These are phyloP conservation scores for Unio pictorum DNA, from an alignment of 2,888 invertebrate genomes.

Conservation along the genomic window DNA sequence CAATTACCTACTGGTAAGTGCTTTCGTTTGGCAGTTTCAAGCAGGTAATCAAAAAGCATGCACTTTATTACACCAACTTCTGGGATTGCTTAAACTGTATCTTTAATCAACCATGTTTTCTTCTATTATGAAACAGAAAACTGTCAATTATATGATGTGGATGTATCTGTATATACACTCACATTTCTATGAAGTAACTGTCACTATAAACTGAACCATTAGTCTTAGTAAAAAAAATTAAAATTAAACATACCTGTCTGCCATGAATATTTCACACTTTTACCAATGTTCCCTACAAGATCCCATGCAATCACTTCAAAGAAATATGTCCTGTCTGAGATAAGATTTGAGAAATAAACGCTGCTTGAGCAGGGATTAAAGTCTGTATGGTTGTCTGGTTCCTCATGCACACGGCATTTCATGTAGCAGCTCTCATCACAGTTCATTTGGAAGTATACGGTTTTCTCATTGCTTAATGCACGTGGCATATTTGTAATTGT, in stretches of 20 bases:
- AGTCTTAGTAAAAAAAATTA: too few species aligned
- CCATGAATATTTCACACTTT: slow-evolving; percentile 5
- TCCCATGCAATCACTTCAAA: slow-evolving; percentile 8
- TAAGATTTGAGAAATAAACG: too few species aligned
- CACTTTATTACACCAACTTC: too few species aligned
- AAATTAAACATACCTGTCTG: slow-evolving; percentile 9
- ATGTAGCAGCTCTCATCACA: slow-evolving; percentile 7
- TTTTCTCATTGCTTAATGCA: slow-evolving; percentile 4
- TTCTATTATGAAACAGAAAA: too few species aligned
- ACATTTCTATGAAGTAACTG: too few species aligned
- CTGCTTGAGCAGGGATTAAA: not conserved
- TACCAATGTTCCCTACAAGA: slow-evolving; percentile 5
- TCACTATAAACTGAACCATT: too few species aligned
- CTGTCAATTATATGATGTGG: slow-evolving; percentile 1
- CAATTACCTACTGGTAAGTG: too few species aligned
- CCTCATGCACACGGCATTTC: not conserved
- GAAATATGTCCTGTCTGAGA: slow-evolving; percentile 3
- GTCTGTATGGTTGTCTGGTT: not conserved
- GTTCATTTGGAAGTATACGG: slow-evolving; percentile 1
- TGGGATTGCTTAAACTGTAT: too few species aligned
- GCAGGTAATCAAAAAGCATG: too few species aligned
- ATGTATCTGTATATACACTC: slow-evolving; percentile 1
- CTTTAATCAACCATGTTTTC: too few species aligned
- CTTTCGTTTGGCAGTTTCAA: too few species aligned
- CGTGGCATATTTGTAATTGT: slow-evolving; percentile 3